Base-by-base conservation (phyloP, 2,113 vertebrate genomes). In the Colius striatus region DNA sequence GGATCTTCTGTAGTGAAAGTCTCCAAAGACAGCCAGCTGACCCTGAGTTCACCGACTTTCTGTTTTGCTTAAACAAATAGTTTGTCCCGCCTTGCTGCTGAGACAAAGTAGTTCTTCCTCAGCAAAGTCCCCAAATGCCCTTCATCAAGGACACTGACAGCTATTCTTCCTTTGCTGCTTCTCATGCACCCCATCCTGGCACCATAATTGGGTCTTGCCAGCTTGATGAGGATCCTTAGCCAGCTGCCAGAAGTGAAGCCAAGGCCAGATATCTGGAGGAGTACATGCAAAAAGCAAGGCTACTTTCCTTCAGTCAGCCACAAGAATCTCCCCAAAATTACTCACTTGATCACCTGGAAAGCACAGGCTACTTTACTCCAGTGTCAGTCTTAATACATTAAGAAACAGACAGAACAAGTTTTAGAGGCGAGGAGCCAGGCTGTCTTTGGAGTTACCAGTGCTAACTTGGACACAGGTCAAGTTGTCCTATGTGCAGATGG, bases 291-390 rank as follows among this genome's bases (percentile, higher is more conserved):
- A 61, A 72, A 38, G 20, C 26, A 89, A 57, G 21, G n/a, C 47
- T 74, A 21, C 22, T 87, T 13, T 91, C 53, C 61, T 29, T 70
- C 50, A 67, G 22, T 58, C 22, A 47, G 30, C 50, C 38, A 60
- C 30, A 67, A 55, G 26, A 61, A 20, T 68, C 5, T 12, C 9
- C 12, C 5, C 13, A 16, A 43, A 67, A 74, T 47, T 41, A 78
- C 16, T 67, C n/a, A 75, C 14, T 60, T 0, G 0, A 11, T 18
- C 45, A 60, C 13, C 48, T 43, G 41, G n/a, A 66, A 84, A 75
- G 32, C 57, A 91, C 16, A 63, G 48, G 13, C 6, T 57, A 25
- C 17, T 79, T 90, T 51, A 60, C 12, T 34, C 26, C 19, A 51
- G 5, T 2, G 6, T 38, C 32, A 47, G 34, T 10, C 66, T 60